Percentiles rank a stretch among this genome's conserved stretches.
phyloP scores from a whole-genome alignment of 2,888 invertebrate species.

The Mylabris sibirica region DNA sequence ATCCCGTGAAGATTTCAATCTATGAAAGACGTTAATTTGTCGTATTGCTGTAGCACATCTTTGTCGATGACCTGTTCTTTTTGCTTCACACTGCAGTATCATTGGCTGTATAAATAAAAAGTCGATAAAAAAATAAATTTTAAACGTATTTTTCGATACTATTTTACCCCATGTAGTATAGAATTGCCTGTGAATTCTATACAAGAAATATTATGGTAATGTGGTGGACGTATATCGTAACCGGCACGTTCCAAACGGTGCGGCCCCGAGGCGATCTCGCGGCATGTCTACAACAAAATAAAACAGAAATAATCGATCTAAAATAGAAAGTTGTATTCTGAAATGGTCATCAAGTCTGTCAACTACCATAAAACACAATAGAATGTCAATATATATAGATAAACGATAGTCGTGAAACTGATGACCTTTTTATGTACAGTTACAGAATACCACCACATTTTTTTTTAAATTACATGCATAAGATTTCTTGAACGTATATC shows the following conservation, averaged over 20 bases:
- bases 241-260: slow-evolving; percentile 2
- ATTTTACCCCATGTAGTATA: slow-evolving; percentile 5
- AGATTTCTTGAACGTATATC: not conserved
- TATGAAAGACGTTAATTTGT: slow-evolving; percentile 11
- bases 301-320: not conserved
- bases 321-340: not conserved
- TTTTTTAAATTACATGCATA: not conserved
- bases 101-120: not conserved
- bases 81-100: slow-evolving; percentile 11
- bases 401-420: too few relatives aligned
- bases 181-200: not conserved
- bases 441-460: not conserved
- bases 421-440: not conserved
- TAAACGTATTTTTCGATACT: too few relatives aligned
- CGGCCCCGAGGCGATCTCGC: slow-evolving; percentile 1
- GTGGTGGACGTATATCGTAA: slow-evolving; percentile 7
- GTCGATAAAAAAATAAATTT: not conserved
- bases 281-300: not conserved
- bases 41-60: not conserved
- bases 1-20: not conserved
- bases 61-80: not conserved
- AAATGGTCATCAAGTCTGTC: too few relatives aligned
- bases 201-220: slow-evolving; percentile 15
- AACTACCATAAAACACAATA: too few relatives aligned
- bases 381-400: too few relatives aligned